phyloP scores from a whole-genome alignment of 2,888 invertebrate genomes.

The Drosophila kokeensis region DNA sequence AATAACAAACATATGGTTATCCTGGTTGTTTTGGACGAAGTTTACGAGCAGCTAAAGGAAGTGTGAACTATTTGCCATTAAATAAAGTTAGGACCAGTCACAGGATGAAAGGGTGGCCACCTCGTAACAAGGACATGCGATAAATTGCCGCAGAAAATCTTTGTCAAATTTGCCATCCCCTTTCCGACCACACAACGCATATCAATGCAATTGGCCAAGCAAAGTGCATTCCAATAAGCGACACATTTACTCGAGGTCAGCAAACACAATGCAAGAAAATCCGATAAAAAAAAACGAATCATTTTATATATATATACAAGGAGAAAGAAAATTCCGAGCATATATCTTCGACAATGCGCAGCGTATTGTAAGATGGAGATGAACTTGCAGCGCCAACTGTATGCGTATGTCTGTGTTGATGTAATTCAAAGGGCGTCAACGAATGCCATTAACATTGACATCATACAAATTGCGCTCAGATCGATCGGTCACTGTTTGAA shows the following conservation, averaged over 20 bases:
- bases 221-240: conserved; percentile 67
- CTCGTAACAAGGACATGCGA: conserved; percentile 49
- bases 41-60: conserved; percentile 70
- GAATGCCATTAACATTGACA: conserved; percentile 59
- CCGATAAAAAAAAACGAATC: not conserved
- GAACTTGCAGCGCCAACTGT: conserved; percentile 33
- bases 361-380: conserved; percentile 32
- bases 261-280: conserved; percentile 1
- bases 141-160: conserved; percentile 66
- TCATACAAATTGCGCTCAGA: conserved; percentile 52
- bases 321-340: conserved; percentile 6
- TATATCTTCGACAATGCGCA: conserved; percentile 27
- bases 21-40: conserved; percentile 57
- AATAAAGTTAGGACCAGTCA: conserved; percentile 54
- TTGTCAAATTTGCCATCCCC: conserved; percentile 66
- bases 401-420: not conserved
- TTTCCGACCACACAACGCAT: conserved; percentile 61
- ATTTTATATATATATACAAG: not conserved
- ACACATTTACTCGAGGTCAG: conserved; percentile 47
- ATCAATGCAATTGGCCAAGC: conserved; percentile 64
- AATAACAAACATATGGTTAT: conserved; percentile 50
- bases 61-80: conserved; percentile 79
- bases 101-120: not conserved
- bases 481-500: conserved; percentile 49
- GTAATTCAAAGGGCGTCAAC: conserved; percentile 56